Evolutionary conservation across 2,113 vertebrate genomes (phyloP), one percentile per base, ranked within the genome.

Genomic region (Lates calcarifer): DNA sequence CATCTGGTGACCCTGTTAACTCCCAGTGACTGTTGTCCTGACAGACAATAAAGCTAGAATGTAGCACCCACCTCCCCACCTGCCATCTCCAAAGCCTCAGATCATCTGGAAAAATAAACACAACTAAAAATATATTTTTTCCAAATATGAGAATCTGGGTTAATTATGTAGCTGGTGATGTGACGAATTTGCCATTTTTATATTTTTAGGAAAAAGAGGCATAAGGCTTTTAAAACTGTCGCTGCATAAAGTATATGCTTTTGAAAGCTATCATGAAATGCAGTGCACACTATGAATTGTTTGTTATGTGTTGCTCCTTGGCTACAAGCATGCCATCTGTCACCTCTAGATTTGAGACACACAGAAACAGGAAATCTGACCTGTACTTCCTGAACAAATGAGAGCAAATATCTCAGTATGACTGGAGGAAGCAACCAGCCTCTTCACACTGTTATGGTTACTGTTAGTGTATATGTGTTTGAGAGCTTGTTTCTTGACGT

Each of bases 101-200:
- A 51, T 83, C 72, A 56, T 43, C 29, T 71, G 73, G 60, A 81
- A 79, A 51, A 79, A 76, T 13, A 80, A 69, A 65, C n/a, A 79
- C 66, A 69, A n/a, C 49, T 70, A 83, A 43, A 74, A 74, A 69
- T 69, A 83, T 45, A n/a, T 33, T 22, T 61, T 70, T 75, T 75
- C 56, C 70, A 65, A 31, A 45, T 28, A 37, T 10, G 8, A 67
- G 6, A 63, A 53, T 73, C 47, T 1, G 22, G 47, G 11, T 47
- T 79, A 20, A 41, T 43, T 13, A 51, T 13, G 7, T 18, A 1
- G 51, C 28, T 53, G 29, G 10, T 33, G 33, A 39, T 64, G 39
- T 47, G 20, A 41, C 18, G 24, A 15, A n/a, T 37, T 39, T 51
- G 1, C 1, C 20, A 39, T 28, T 58, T n/a, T 43, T 51, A 18